Evolutionary conservation across 64 coral and sea anemone species (phyloP), one percentile per base, ranked within the genome.

Genomic region (Stichodactyla helianthus): DNA sequence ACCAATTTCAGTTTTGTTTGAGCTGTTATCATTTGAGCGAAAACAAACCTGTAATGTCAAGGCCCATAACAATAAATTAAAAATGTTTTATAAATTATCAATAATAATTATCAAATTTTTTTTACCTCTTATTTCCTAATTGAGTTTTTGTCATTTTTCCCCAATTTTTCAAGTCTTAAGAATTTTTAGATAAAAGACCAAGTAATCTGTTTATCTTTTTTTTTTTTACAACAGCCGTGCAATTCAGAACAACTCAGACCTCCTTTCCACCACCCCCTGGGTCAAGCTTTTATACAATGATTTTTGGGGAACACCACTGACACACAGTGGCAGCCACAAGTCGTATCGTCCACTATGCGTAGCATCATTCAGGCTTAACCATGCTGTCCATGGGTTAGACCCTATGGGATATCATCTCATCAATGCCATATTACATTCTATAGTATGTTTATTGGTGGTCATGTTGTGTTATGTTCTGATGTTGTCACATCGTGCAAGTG

Each of bases 251-350:
- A 99, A 99, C 79, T 85, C 89, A 59, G 97, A 99, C 59, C 86
- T 99, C 14, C 88, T 90, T 16, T 85, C 93, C 52, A 91, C 84
- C 62, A 95, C 90, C 16, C 93, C 97, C 31, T 99, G 97, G 97
- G 85, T 84, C 22, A 93, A 93, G 52, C 71, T 99, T n/a, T 83
- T 95, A 20, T 95, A 94, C 52, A 83, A 99, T 89, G 97, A 99
- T 71, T 99, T 99, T 57, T 99, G 97, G 97, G 97, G 97, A 6
- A 99, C 97, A 23, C 97, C 97, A 13, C 82, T 99, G 17, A 95
- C 87, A 67, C 97, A 99, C 82, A 99, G 97, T 52, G 97, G 97
- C 23, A 99, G 97, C 50, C 97, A 99, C 57, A 92, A 94, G 55
- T 99, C 97, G 2, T 99, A 99, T 81, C 85, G 97, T 78, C 97